Conservation (phyloP, 2,113 vertebrate species). For the Cavia aperea region DNA sequence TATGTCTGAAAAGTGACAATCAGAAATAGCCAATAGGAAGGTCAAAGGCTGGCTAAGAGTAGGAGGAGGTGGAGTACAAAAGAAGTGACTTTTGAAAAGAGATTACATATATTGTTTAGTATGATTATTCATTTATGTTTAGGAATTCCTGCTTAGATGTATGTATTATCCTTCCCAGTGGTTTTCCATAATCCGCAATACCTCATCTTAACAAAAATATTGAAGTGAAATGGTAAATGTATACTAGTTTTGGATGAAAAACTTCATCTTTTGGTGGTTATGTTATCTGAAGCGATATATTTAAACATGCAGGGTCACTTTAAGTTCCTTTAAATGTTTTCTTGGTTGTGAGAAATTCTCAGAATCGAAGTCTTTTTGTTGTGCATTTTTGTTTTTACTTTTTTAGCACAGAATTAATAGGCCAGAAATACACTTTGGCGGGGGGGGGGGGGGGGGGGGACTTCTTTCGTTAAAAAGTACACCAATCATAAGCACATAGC, state of each 20-base stretch:
- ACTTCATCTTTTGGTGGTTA: neutral
- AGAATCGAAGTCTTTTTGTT: neutral
- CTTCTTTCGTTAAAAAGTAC: neutral
- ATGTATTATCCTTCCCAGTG: neutral
- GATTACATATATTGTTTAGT: neutral
- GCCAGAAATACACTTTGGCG: neutral
- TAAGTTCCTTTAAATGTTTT: neutral
- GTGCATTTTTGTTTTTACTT: neutral
- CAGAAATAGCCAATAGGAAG: neutral
- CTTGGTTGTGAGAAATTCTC: conserved; percentile 11
- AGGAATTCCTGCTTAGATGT: neutral
- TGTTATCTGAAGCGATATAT: neutral
- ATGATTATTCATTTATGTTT: neutral
- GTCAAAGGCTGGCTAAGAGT: neutral
- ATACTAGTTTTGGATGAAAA: neutral
- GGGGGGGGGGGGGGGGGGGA: too few species aligned
- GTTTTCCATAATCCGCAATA: neutral
- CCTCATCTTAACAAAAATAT: neutral
- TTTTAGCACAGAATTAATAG: neutral
- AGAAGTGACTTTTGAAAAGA: neutral
- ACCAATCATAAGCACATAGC: neutral
- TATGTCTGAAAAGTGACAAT: neutral
- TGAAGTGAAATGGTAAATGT: neutral
- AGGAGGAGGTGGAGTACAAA: neutral
- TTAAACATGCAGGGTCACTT: neutral